Conservation (phyloP, 2,888 invertebrate species). For the Pyrocoelia pectoralis region DNA sequence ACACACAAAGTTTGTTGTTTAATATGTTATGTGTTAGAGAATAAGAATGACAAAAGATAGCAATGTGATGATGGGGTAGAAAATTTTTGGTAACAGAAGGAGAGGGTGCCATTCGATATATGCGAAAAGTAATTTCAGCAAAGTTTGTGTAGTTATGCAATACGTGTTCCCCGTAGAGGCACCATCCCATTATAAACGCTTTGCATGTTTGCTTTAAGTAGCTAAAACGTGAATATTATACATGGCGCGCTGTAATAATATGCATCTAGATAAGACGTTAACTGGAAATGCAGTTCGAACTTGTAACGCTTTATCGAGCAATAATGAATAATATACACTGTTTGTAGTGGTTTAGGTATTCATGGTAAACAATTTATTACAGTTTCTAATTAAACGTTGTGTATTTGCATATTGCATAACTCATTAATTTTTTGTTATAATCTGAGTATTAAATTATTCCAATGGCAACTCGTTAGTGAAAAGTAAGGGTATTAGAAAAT, state of each 20-base stretch:
- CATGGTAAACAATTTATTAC: conserved; percentile 28
- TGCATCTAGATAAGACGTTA: conserved; percentile 3
- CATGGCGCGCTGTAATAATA: neutral
- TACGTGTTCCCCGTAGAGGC: too few relatives aligned
- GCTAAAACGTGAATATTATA: neutral
- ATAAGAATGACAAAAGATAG: too few relatives aligned
- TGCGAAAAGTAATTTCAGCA: too few relatives aligned
- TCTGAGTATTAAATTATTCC: neutral
- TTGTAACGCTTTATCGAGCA: neutral
- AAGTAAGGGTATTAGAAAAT: conserved; percentile 10
- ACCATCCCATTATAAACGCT: neutral
- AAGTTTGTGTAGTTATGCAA: too few relatives aligned
- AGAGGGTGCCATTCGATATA: too few relatives aligned
- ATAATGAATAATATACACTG: conserved; percentile 9
- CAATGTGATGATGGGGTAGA: too few relatives aligned
- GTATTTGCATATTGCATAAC: conserved; percentile 29
- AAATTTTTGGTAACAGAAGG: too few relatives aligned
- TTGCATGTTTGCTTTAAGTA: neutral
- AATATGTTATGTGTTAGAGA: too few relatives aligned
- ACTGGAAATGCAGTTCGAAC: neutral
- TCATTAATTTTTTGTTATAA: neutral
- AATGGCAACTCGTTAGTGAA: neutral
- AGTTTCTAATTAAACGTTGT: conserved; percentile 29
- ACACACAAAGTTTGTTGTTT: too few relatives aligned
- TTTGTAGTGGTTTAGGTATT: conserved; percentile 20